These are phyloP conservation scores for Drosophila anomelani DNA, from an alignment of 2,888 invertebrate genomes.

Conservation along the genomic window DNA sequence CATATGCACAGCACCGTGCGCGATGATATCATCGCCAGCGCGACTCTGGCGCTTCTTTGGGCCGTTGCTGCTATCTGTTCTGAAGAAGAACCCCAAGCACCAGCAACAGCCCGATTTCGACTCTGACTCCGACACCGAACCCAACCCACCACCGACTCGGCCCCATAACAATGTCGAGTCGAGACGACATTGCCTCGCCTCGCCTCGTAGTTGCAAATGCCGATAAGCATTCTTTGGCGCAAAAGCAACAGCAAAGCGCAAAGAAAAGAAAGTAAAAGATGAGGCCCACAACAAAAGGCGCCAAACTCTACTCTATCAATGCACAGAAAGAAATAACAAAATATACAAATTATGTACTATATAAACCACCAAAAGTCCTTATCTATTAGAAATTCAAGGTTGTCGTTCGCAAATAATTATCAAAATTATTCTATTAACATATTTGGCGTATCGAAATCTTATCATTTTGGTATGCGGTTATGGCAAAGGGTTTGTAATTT, in stretches of 20 bases:
- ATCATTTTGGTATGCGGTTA: background rate
- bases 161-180: constrained; percentile 43
- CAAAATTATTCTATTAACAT: constrained; percentile 11
- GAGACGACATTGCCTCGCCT: constrained; percentile 42
- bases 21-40: constrained; percentile 73
- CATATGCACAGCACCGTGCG: constrained; percentile 40
- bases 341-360: background rate
- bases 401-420: background rate
- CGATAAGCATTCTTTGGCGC: constrained; percentile 53
- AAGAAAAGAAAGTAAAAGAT: constrained; percentile 44
- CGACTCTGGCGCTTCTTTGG: constrained; percentile 54
- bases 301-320: constrained; percentile 37
- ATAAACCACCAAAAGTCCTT: background rate
- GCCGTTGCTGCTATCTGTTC: constrained; percentile 59
- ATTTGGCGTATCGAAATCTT: constrained; percentile 13
- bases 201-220: constrained; percentile 52
- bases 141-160: constrained; percentile 32
- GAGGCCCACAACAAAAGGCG: constrained; percentile 26
- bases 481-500: background rate
- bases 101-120: constrained; percentile 17
- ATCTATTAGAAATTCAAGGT: constrained; percentile 7
- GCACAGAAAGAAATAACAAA: constrained; percentile 20
- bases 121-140: constrained; percentile 19
- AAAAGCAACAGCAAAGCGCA: constrained; percentile 27
- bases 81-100: constrained; percentile 30